Conservation (phyloP, 2,113 vertebrate genomes). For the Hippocampus mohnikei region DNA sequence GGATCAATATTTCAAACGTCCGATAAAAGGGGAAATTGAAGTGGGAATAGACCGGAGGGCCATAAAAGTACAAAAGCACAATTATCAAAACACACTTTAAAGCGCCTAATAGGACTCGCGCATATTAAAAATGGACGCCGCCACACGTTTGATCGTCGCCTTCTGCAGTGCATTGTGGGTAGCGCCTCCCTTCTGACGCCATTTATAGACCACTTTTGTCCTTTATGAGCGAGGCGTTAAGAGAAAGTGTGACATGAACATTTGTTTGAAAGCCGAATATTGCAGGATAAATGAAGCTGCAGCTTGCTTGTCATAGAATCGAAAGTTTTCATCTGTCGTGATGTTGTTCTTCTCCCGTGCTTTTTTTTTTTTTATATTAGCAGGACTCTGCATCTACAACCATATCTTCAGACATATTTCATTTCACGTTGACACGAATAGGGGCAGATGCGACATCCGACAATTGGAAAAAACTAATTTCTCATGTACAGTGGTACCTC, state of each 20-base stretch:
- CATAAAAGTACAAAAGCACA: slow-evolving; percentile 99
- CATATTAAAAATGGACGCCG: slow-evolving; percentile 91
- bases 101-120: slow-evolving; percentile 98
- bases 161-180: slow-evolving; percentile 5
- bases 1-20: slow-evolving; percentile 99
- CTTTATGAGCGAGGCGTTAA: slow-evolving; percentile 82
- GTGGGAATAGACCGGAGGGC: slow-evolving; percentile 99
- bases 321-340: neutral
- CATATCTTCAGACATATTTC: neutral
- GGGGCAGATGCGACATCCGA: too few relatives aligned
- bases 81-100: slow-evolving; percentile 99
- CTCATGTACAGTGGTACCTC: too few relatives aligned
- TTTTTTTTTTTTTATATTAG: slow-evolving; percentile 1
- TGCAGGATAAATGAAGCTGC: neutral
- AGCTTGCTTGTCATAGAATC: neutral
- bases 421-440: too few relatives aligned
- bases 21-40: slow-evolving; percentile 99
- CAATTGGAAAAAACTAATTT: too few relatives aligned
- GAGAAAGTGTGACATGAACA: slow-evolving; percentile 2
- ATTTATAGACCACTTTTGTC: slow-evolving; percentile 88
- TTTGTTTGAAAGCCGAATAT: slow-evolving; percentile 1
- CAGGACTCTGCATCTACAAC: neutral
- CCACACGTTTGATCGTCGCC: slow-evolving; percentile 81
- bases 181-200: slow-evolving; percentile 70
- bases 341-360: neutral